Evolutionary conservation across 2,797 vertebrate species (phyloP).

Genomic region (Malacoraja senta): DNA sequence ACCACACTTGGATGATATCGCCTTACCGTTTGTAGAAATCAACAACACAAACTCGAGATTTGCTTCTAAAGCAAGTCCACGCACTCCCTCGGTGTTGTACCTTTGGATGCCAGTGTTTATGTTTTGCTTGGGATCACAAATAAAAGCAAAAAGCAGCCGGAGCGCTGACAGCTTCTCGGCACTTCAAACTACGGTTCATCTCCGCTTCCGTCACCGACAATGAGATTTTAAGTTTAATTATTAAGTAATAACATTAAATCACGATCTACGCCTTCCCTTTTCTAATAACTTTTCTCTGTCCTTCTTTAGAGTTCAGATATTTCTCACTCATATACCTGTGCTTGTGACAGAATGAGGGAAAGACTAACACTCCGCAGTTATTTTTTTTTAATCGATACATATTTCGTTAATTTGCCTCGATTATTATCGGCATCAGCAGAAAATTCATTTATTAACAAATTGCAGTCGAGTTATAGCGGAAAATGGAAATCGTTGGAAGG

Average conservation of each 20-base stretch:
- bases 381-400: background rate
- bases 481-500: no score
- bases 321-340: background rate
- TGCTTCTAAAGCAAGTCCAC: constrained; percentile 15
- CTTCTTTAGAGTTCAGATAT: background rate
- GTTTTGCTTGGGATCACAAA: constrained; percentile 22
- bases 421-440: background rate
- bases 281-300: background rate
- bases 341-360: background rate
- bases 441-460: constrained; percentile 9
- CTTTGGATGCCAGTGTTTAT: constrained; percentile 9
- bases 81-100: background rate
- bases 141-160: constrained; percentile 6
- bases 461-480: background rate
- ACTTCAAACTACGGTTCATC: background rate
- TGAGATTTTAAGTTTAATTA: constrained; percentile 19
- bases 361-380: background rate
- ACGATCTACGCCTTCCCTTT: background rate
- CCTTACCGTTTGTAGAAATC: constrained; percentile 26
- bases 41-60: background rate
- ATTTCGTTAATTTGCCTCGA: background rate
- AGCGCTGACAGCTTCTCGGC: background rate
- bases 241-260: constrained; percentile 11
- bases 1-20: background rate
- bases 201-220: background rate